phyloP scores from a whole-genome alignment of 2,888 invertebrate genomes.

The Cephus rjabovi region DNA sequence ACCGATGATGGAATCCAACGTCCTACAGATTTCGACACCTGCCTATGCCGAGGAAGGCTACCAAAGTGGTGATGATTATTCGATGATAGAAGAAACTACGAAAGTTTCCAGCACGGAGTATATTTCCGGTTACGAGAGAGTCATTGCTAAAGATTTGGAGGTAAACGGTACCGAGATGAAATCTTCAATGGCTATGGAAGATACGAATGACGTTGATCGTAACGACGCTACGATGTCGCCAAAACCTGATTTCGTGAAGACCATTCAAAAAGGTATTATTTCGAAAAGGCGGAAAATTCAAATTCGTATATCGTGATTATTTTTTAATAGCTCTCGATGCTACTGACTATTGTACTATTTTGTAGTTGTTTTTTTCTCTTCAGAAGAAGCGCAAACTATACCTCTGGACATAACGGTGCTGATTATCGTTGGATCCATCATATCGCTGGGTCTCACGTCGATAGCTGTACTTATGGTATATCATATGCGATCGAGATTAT shows the following conservation, averaged over 20 bases:
- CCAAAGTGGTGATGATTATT: neutral
- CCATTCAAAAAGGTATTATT: conserved; percentile 45
- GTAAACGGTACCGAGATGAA: no score
- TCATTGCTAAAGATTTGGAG: no score
- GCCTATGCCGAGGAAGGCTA: neutral
- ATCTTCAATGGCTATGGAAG: no score
- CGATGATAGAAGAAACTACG: neutral
- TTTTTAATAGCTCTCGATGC: neutral
- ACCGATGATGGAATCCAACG: neutral
- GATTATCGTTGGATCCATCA: conserved; percentile 56
- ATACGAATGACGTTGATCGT: no score
- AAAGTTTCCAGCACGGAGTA: neutral
- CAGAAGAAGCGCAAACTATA: conserved; percentile 26
- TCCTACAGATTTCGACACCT: conserved; percentile 13
- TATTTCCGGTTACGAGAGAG: no score
- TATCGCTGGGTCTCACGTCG: conserved; percentile 55
- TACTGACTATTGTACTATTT: conserved; percentile 2
- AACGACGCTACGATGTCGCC: conserved; percentile 28
- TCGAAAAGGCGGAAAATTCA: neutral
- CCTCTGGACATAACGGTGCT: conserved; percentile 55
- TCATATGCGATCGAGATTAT: conserved; percentile 54
- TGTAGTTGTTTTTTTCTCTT: neutral
- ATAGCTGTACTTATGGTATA: conserved; percentile 56
- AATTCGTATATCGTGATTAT: neutral
- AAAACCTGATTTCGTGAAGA: conserved; percentile 50